phyloP scores from a whole-genome alignment of 2,797 vertebrate genomes.

The Sylvia borin region DNA sequence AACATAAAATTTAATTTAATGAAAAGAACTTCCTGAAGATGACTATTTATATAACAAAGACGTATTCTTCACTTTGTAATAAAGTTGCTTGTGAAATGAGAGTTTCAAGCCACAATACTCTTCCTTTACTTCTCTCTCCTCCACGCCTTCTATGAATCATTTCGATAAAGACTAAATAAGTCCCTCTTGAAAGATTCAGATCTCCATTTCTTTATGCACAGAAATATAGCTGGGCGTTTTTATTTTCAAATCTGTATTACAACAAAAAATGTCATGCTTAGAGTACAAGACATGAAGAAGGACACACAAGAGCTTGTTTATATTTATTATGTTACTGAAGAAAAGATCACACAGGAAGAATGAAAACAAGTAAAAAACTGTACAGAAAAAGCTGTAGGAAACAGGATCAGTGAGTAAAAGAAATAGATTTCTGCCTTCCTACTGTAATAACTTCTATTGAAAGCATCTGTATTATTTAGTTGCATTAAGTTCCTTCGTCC shows the following conservation, averaged over 20 bases:
- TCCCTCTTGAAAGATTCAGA: constrained; percentile 28
- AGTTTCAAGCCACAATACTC: background rate
- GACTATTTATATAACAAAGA: background rate
- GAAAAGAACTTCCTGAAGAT: background rate
- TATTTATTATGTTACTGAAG: background rate
- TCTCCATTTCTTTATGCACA: constrained; percentile 52
- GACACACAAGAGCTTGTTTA: constrained; percentile 5
- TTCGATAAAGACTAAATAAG: constrained; percentile 54
- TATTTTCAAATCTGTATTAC: constrained; percentile 41
- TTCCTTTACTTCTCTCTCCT: constrained; percentile 26
- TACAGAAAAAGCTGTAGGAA: background rate
- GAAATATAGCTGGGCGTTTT: constrained; percentile 17
- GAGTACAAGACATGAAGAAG: background rate
- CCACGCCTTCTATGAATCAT: constrained; percentile 42
- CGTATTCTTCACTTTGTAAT: background rate
- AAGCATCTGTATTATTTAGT: background rate
- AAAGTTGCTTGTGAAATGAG: background rate
- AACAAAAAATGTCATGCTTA: constrained; percentile 49
- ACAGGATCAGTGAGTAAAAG: background rate
- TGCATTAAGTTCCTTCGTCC: background rate
- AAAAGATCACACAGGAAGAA: background rate
- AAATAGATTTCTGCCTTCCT: background rate
- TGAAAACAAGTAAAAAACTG: background rate
- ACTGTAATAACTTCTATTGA: background rate
- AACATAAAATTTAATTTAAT: constrained; percentile 1